phyloP scores from a whole-genome alignment of 2,797 vertebrate species.

The Aplochiton taeniatus region DNA sequence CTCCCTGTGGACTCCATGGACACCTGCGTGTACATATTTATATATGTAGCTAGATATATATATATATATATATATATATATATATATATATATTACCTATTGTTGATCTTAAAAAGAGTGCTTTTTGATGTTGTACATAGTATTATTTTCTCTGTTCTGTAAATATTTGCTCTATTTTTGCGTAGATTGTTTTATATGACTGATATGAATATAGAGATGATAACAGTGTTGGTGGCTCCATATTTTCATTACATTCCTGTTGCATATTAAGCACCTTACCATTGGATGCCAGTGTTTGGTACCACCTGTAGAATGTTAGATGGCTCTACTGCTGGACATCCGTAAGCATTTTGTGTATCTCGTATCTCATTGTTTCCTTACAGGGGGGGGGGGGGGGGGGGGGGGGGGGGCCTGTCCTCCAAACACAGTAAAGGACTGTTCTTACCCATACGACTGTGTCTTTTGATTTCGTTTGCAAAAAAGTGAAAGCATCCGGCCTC shows the following conservation, averaged over 20 bases:
- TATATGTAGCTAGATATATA: slow-evolving; percentile 37
- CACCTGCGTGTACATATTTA: slow-evolving; percentile 15
- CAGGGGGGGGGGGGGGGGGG: slow-evolving; percentile 27
- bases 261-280: slow-evolving; percentile 73
- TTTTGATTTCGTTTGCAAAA: slow-evolving; percentile 14
- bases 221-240: slow-evolving; percentile 55
- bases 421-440: slow-evolving; percentile 64
- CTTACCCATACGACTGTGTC: slow-evolving; percentile 34
- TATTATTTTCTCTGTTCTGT: slow-evolving; percentile 68
- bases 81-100: slow-evolving; percentile 38
- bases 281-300: slow-evolving; percentile 51
- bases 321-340: slow-evolving; percentile 58
- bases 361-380: slow-evolving; percentile 36
- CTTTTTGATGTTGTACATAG: slow-evolving; percentile 70
- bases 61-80: slow-evolving; percentile 40
- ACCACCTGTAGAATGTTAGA: slow-evolving; percentile 43
- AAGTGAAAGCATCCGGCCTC: neutral
- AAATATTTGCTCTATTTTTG: slow-evolving; percentile 82
- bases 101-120: slow-evolving; percentile 28
- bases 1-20: slow-evolving; percentile 8
- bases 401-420: slow-evolving; percentile 31
- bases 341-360: slow-evolving; percentile 52
- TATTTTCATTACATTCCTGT: slow-evolving; percentile 71
- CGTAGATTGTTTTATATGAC: slow-evolving; percentile 84
- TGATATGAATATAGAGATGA: slow-evolving; percentile 55